These are phyloP conservation scores for Oscheius sp. DNA, from an alignment of 2,888 invertebrate species.

Conservation along the genomic window DNA sequence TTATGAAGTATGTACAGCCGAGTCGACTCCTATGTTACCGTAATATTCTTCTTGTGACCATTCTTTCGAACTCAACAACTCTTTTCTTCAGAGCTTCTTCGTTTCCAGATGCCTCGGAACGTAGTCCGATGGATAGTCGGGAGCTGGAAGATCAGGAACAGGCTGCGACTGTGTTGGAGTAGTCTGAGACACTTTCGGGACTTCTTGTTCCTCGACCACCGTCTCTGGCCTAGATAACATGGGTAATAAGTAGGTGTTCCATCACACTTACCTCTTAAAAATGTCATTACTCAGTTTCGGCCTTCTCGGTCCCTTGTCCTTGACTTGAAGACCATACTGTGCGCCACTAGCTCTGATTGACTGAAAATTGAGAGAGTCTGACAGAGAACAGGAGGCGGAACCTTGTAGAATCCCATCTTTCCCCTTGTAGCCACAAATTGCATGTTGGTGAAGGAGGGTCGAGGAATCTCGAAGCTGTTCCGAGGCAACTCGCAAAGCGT, in stretches of 20 bases:
- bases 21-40: constrained; percentile 30
- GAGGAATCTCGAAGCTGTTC: constrained; percentile 62
- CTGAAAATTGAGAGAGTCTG: constrained; percentile 44
- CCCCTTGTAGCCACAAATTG: constrained; percentile 71
- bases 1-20: constrained; percentile 27
- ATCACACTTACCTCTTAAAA: constrained; percentile 42
- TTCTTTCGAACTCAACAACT: not conserved
- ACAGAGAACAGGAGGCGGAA: constrained; percentile 39
- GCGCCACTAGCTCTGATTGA: constrained; percentile 66
- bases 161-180: not conserved
- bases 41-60: constrained; percentile 23
- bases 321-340: constrained; percentile 65
- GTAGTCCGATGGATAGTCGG: constrained; percentile 34
- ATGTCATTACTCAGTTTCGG: constrained; percentile 53
- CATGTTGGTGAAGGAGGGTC: constrained; percentile 70
- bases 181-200: not conserved
- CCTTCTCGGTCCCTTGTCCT: constrained; percentile 62
- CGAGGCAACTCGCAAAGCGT: constrained; percentile 56
- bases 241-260: not conserved
- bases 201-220: constrained; percentile 20
- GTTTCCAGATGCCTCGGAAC: constrained; percentile 30
- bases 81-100: constrained; percentile 1
- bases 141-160: constrained; percentile 16
- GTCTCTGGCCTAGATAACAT: constrained; percentile 16
- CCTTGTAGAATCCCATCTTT: constrained; percentile 70